Evolutionary conservation across 2,113 vertebrate species (phyloP), one percentile per base, ranked within the genome.

Genomic region (Forbesichthys papilliferus): DNA sequence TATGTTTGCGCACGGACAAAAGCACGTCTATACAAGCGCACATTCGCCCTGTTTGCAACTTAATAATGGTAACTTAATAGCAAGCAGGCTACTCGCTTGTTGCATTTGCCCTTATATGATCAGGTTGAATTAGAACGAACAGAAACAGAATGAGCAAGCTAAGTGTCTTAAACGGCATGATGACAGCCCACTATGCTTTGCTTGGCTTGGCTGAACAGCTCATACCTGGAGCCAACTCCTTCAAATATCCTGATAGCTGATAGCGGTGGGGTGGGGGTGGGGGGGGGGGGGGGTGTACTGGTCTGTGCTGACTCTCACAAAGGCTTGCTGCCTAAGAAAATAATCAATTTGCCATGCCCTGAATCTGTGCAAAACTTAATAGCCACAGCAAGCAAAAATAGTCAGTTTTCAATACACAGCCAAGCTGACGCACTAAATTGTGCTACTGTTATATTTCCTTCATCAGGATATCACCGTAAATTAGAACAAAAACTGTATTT

Each of bases 141-240:
- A 64, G 48, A 68, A 48, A 77, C 67, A 83, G 72, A 69, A 55
- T n/a, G 51, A 71, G 66, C 20, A 55, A 81, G 79, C 64, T 57
- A 66, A 34, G 72, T 79, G 67, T 61, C 61, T 61, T 75, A 79
- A 68, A 82, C 58, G 3, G 58, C 49, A 53, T 48, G 68, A 72
- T 76, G 74, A 84, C 75, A 84, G 72, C 83, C 73, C 78, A 81
- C 86, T 84, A 79, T 48, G 73, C 71, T 78, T 71, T 74, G 75
- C 86, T 84, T 78, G 46, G 73, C 71, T 78, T 71, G 74, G 75
- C 76, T 86, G 77, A 70, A 80, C 76, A 86, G 82, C 70, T 67
- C 69, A 63, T 81, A 82, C 84, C 86, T 85, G 81, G 79, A 81
- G 75, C 72, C 81, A 82, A 80, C 58, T 60, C 75, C 72, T 84